Base-by-base conservation (phyloP, 2,888 invertebrate species). In the Dynastes tityus region DNA sequence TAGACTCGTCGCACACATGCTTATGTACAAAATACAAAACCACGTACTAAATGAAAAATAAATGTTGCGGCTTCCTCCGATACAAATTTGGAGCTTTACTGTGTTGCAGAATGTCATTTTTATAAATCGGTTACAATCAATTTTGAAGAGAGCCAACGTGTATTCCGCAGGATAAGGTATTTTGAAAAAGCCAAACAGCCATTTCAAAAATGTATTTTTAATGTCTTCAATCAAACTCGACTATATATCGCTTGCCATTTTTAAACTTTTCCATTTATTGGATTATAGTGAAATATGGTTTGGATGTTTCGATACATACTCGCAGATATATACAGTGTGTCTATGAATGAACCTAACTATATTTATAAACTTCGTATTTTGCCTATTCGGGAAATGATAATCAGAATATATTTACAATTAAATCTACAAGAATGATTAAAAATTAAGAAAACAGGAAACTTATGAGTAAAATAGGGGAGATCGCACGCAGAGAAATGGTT, bases 161-260 rank as follows among this genome's bases (percentile, higher is more conserved):
- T 64, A 64, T 55, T 55, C 16, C 8, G 29, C 29, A 0, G 16
- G 32, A 40, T 45, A 67, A 67, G 67, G 45, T 67, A 45, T 45
- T 45, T 40, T 67, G 45, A 67, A 67, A 65, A 67, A 67, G 45
- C 67, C 40, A 67, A 67, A 67, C 67, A 40, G 67, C 67, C 16
- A 67, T 67, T 67, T 40, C 67, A 22, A 67, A 67, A 67, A 67
- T 67, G 67, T 40, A 67, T 67, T 67, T 67, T 67, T 67, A 67
- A 67, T 67, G 67, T 67, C 67, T 67, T 67, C 67, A 67, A 67
- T 67, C 67, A 67, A 65, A 61, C 29, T 61, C 27, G 6, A 61
- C 6, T 61, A 29, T 61, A 61, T 61, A 61, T 27, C 61, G 61
- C 11, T 61, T 29, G 61, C 16, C 22, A 61, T 22, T 61, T 61